Base-by-base conservation (phyloP, 2,888 invertebrate genomes). In the Cerceris rybyensis region DNA sequence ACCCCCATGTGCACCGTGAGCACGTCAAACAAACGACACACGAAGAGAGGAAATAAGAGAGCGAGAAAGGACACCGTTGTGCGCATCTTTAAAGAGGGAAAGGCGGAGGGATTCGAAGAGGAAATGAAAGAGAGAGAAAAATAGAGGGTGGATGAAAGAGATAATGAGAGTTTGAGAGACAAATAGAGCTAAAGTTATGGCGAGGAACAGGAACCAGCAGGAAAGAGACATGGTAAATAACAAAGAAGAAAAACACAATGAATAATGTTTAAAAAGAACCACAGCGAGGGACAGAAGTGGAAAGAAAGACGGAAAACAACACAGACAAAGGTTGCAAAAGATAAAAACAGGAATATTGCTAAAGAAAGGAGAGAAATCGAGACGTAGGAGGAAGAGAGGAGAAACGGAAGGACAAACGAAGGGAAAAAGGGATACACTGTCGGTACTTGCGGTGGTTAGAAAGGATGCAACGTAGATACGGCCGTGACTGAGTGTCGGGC, bases 21-120 rank as follows among this genome's bases (percentile, higher is more conserved):
- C 54, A 42, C 60, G 54, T 52, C 39, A 42, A 43, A 46, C 16
- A 61, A 42, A 43, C 60, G n/a, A 16, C 60, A 16, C 58, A 41
- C n/a, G 17, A 28, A 17, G 57, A 39, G 17, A 57, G 57, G 17
- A 57, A 28, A 28, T 28, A 28, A 28, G 28, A 28, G 28, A 28
- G 28, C 1, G 28, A 28, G 28, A 28, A 4, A 28, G 28, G 28
- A 28, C 28, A 28, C 28, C 28, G 28, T 28, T 28, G 28, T 28
- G 28, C 28, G 28, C 28, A 28, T 28, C 28, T 28, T 28, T 28
- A 28, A 4, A 28, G 28, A 1, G 28, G 28, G 28, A 28, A 4
- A 28, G 28, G 28, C 28, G 4, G 28, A 28, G 28, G 28, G 28
- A 28, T 28, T 28, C 4, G 4, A 28, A 28, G 28, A 28, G 28